These are phyloP conservation scores for Peromyscus leucopus DNA, from an alignment of 2,113 vertebrate species.

Conservation along the genomic window DNA sequence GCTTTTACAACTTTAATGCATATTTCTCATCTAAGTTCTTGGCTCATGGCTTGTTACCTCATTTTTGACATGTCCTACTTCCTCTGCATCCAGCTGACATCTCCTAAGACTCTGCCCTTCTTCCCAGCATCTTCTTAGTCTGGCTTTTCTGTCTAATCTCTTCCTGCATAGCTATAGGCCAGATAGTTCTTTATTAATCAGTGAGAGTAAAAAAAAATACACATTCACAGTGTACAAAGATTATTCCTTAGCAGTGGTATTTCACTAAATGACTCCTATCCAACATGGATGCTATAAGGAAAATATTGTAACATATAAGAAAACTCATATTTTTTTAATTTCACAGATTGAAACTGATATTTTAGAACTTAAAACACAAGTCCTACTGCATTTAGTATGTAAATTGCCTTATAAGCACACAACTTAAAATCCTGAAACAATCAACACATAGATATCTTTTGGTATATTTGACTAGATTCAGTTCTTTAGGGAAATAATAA, in stretches of 20 bases:
- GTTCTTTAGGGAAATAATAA: not conserved
- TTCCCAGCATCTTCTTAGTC: too few species aligned
- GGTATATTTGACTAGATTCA: not conserved
- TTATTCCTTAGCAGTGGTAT: not conserved
- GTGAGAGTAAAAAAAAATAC: not conserved
- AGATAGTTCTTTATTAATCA: not conserved
- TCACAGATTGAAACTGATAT: constrained; percentile 55
- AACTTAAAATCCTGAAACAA: not conserved
- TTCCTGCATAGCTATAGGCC: not conserved
- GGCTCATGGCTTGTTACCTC: not conserved
- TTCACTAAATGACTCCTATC: constrained; percentile 4
- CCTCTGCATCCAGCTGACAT: not conserved
- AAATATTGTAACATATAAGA: constrained; percentile 32
- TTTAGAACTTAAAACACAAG: not conserved
- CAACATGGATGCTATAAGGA: not conserved
- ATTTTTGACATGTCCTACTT: not conserved
- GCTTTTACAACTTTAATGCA: not conserved
- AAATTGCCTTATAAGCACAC: constrained; percentile 30
- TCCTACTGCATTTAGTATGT: not conserved
- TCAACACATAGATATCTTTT: not conserved
- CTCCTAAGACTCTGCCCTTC: not conserved
- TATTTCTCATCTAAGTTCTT: not conserved
- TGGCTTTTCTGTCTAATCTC: not conserved
- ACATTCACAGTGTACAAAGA: not conserved
- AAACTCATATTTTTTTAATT: constrained; percentile 61